Base-by-base conservation (phyloP, 1,140 invertebrate genomes). In the Gonioctena quinquepunctata region DNA sequence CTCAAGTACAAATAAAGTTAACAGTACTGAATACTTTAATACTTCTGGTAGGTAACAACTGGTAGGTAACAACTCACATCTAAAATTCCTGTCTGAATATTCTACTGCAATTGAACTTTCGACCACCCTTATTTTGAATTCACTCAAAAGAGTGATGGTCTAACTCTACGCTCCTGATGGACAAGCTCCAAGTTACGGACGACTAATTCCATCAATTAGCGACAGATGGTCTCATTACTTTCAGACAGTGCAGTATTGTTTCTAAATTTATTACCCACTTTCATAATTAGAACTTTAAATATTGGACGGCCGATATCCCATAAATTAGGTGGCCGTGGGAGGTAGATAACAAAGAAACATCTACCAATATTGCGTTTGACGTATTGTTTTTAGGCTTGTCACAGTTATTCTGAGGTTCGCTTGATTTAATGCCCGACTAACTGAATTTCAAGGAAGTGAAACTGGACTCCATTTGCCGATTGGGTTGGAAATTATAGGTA, bases 141-240 rank as follows among this genome's bases (percentile, higher is more conserved):
- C 16, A 42, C 33, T 11, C 8, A 1, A 42, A n/a, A 13, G 11
- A 3, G 33, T 42, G 33, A 11, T 42, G 16, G 33, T 42, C 11
- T 13, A 11, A n/a, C 2, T 42, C 11, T 42, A n/a, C 33, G 33
- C 33, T 42, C 33, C 33, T 42, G 13, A 42, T 11, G 23, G 63
- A 26, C 48, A 54, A 66, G 63, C 27, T 66, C 22, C 50, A 33
- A 56, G 71, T 72, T 73, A 75, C 56, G 68, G 73, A 33, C 76
- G 66, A 73, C 69, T 74, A 76, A 76, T 77, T 72, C 74, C 76
- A 77, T 77, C 74, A 77, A 77, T 77, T 76, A 77, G 69, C 63
- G 74, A 77, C 76, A 77, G 76, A 77, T 77, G 76, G 71, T 75
- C 74, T 72, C 76, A 77, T 77, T 77, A 77, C 74, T 77, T 77